These are phyloP conservation scores for Metridium senile DNA, from an alignment of 92 coral and sea anemone genomes.

Conservation along the genomic window DNA sequence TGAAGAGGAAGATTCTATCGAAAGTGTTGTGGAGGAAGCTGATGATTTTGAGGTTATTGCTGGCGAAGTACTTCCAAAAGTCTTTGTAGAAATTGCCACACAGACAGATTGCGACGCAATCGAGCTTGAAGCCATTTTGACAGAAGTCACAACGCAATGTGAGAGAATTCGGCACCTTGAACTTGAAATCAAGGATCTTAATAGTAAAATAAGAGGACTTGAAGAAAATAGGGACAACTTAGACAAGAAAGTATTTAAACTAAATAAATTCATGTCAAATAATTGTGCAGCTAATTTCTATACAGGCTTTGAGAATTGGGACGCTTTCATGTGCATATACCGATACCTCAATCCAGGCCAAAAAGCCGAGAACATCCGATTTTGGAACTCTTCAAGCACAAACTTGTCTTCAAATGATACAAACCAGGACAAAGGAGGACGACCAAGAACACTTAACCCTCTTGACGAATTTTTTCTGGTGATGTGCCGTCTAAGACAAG, in stretches of 20 bases:
- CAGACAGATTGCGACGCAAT: not conserved
- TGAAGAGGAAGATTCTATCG: no score
- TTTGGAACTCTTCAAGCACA: constrained; percentile 32
- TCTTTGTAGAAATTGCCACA: not conserved
- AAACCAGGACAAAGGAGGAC: no score
- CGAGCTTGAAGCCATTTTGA: not conserved
- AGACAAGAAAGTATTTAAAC: constrained; percentile 10
- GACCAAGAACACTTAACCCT: no score
- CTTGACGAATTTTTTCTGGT: constrained; percentile 51
- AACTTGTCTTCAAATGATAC: no score
- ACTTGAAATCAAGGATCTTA: constrained; percentile 12
- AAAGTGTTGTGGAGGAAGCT: no score
- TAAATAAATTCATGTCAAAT: constrained; percentile 14
- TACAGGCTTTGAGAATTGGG: constrained; percentile 42
- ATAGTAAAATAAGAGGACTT: not conserved
- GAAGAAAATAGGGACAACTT: constrained; percentile 16
- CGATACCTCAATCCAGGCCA: constrained; percentile 28
- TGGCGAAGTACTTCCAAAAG: no score
- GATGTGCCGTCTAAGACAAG: constrained; percentile 67
- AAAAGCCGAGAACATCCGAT: constrained; percentile 13
- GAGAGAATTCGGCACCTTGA: not conserved
- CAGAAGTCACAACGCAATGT: constrained; percentile 1
- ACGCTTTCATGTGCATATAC: constrained; percentile 23
- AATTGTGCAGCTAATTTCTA: constrained; percentile 24
- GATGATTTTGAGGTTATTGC: not conserved